phyloP scores from a whole-genome alignment of 2,888 invertebrate species.

The Pseudococcus jackbeardsleyi region DNA sequence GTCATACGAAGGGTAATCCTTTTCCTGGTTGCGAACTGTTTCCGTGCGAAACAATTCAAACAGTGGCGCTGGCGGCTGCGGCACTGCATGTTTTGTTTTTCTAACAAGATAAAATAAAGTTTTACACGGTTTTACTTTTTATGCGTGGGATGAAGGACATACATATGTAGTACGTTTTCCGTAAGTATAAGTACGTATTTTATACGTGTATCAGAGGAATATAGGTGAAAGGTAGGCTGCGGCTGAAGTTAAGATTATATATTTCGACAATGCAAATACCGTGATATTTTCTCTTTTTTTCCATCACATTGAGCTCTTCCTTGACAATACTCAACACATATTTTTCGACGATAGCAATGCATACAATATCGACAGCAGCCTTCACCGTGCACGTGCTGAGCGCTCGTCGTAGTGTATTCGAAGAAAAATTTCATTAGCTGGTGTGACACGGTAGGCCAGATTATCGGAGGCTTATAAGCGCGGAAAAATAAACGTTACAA shows the following conservation, averaged over 20 bases:
- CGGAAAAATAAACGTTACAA: background rate
- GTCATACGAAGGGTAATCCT: background rate
- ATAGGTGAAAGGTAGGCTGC: background rate
- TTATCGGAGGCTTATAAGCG: background rate
- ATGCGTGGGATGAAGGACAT: background rate
- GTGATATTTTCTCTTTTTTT: no score
- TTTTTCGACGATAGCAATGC: no score
- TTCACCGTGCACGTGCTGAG: no score
- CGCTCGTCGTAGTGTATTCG: background rate
- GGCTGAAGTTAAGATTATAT: no score
- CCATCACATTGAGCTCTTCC: no score
- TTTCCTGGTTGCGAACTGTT: background rate
- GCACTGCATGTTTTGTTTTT: conserved; percentile 26
- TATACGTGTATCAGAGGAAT: background rate
- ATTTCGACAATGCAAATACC: no score
- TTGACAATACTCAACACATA: no score
- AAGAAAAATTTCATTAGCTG: background rate
- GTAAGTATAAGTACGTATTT: background rate
- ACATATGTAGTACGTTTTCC: background rate
- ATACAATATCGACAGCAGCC: no score
- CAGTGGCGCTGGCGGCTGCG: background rate
- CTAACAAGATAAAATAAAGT: conserved; percentile 25
- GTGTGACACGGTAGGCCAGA: background rate
- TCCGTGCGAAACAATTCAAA: background rate
- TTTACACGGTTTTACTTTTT: conserved; percentile 28